phyloP scores from a whole-genome alignment of 1,140 invertebrate species.

The Euwallacea fornicatus region DNA sequence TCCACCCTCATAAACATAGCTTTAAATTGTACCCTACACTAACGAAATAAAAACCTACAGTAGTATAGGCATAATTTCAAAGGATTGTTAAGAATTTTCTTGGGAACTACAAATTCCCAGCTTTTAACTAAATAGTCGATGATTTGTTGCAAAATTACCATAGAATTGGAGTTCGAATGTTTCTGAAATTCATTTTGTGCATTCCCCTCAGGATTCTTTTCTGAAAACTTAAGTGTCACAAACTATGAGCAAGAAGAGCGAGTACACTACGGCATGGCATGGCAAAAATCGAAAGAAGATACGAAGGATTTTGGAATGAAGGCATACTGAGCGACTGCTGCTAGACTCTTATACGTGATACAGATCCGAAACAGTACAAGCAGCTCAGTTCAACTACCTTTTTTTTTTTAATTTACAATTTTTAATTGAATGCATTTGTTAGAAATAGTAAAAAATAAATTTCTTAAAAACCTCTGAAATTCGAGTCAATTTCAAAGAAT shows the following conservation, averaged over 20 bases:
- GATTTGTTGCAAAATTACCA: conserved; percentile 4
- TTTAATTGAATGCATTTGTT: no score
- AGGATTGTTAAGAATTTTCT: no score
- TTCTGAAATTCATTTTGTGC: no score
- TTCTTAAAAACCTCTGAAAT: no score
- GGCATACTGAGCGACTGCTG: background rate
- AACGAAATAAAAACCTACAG: no score
- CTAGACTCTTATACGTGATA: background rate
- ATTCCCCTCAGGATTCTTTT: no score
- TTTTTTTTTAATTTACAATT: no score
- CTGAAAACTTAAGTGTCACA: conserved; percentile 1
- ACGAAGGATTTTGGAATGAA: background rate
- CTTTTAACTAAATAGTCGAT: background rate
- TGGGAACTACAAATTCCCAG: background rate
- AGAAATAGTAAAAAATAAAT: no score
- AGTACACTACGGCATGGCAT: conserved; percentile 3
- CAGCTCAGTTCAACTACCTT: no score
- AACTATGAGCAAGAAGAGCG: background rate
- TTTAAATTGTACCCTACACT: no score
- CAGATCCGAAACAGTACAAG: background rate
- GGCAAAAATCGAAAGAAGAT: background rate
- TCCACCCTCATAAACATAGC: no score
- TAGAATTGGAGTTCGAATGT: conserved; percentile 5
- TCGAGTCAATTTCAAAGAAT: no score
- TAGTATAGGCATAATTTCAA: background rate